A percentile compares a stretch with the other conserved stretches of the same genome.
phyloP scores from a whole-genome alignment of 2,888 invertebrate genomes.

The Drosophila differens region DNA sequence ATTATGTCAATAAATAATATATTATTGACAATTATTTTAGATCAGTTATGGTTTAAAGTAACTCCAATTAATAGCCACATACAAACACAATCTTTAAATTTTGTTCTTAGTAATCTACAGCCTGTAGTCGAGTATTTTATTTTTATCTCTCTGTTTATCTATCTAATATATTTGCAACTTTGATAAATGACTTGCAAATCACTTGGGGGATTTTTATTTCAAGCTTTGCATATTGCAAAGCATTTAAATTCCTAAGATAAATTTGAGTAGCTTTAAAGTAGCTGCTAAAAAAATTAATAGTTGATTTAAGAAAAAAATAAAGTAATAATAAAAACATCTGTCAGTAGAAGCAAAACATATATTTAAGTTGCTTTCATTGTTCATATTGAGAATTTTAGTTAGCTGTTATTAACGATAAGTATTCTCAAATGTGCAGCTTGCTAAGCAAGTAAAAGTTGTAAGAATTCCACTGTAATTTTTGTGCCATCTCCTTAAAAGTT shows the following conservation, averaged over 20 bases:
- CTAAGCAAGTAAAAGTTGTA: background rate
- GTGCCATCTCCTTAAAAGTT: background rate
- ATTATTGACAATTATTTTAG: background rate
- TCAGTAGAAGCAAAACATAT: constrained; percentile 1
- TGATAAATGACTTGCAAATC: constrained; percentile 55
- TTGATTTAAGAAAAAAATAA: background rate
- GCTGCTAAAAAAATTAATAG: constrained; percentile 8
- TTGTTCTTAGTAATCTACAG: constrained; percentile 3
- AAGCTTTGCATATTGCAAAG: background rate
- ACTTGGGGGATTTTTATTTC: constrained; percentile 1
- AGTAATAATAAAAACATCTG: constrained; percentile 5
- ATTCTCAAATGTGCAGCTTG: background rate
- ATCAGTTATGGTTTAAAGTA: background rate
- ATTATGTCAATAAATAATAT: too few species aligned
- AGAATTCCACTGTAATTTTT: background rate
- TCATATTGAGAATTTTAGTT: background rate
- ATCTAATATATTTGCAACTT: constrained; percentile 35
- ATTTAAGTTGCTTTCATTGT: background rate
- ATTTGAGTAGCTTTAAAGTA: background rate
- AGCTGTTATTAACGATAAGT: background rate
- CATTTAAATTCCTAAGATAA: background rate
- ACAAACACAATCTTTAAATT: background rate
- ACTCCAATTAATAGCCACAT: background rate
- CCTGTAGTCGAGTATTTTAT: constrained; percentile 3
- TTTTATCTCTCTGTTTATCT: constrained; percentile 15